A percentile compares a stretch with the other conserved stretches of the same genome.
phyloP scores from a whole-genome alignment of 2,113 vertebrate species.

The Cairina moschata region DNA sequence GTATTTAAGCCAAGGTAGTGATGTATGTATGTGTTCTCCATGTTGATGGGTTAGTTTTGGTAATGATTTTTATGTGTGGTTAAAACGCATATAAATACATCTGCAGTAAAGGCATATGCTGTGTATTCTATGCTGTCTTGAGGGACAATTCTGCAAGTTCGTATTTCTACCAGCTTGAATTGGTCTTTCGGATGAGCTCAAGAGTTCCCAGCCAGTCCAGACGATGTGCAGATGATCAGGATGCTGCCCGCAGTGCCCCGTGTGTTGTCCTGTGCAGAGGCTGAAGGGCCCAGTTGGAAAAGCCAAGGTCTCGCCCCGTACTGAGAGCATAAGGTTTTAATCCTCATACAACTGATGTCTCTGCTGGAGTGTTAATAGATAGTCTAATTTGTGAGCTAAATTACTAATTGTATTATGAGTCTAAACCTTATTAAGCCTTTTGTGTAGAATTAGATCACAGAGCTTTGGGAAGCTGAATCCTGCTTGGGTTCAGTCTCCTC shows the following conservation, averaged over 20 bases:
- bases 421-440: slow-evolving; percentile 80
- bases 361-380: slow-evolving; percentile 77
- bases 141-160: not conserved
- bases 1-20: not conserved
- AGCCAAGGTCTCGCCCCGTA: not conserved
- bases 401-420: slow-evolving; percentile 82
- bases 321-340: slow-evolving; percentile 47
- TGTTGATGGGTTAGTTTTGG: not conserved
- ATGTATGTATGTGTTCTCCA: not conserved
- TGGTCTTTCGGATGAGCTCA: not conserved
- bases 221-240: not conserved
- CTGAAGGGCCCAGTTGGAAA: not conserved
- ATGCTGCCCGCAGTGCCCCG: not conserved
- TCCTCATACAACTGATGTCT: slow-evolving; percentile 57
- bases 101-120: not conserved
- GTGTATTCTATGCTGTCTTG: not conserved
- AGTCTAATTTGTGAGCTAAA: slow-evolving; percentile 83
- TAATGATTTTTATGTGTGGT: not conserved
- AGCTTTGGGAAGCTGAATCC: slow-evolving; percentile 51
- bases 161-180: not conserved
- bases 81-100: not conserved
- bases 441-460: slow-evolving; percentile 77
- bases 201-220: not conserved
- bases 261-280: not conserved
- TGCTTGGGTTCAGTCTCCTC: not conserved